phyloP scores from a whole-genome alignment of 1,140 invertebrate genomes.

The Vollenhovia emeryi region DNA sequence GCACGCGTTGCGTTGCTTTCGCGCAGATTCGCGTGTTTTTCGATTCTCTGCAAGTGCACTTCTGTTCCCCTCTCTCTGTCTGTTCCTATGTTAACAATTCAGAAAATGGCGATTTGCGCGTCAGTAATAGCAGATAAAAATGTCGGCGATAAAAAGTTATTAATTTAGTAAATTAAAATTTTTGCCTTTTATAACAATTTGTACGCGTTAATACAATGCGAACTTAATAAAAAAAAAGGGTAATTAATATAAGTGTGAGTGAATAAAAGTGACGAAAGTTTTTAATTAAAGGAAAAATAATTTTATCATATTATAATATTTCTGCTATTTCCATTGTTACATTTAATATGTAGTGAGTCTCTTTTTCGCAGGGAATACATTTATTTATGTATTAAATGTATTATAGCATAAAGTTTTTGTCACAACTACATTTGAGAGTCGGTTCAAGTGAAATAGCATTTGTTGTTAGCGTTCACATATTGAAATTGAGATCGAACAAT shows the following conservation, averaged over 20 bases:
- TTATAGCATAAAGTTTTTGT: neutral
- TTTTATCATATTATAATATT: neutral
- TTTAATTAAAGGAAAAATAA: neutral
- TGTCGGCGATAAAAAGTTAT: neutral
- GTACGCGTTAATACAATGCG: neutral
- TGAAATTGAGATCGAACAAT: neutral
- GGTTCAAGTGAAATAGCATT: slow-evolving; percentile 28
- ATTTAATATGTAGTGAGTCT: neutral
- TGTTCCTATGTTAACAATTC: slow-evolving; percentile 10
- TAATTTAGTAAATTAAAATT: neutral
- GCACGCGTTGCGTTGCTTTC: neutral
- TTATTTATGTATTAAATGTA: neutral
- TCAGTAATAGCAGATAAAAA: neutral
- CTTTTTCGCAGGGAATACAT: neutral
- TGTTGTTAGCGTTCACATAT: slow-evolving; percentile 20
- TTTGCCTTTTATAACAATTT: slow-evolving; percentile 7
- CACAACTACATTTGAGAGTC: neutral
- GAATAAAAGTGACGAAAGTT: slow-evolving; percentile 3
- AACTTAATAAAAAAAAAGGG: neutral
- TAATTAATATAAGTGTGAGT: neutral
- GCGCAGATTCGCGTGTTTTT: neutral
- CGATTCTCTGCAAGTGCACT: slow-evolving; percentile 3
- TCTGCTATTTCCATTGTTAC: neutral
- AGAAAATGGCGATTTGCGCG: slow-evolving; percentile 19
- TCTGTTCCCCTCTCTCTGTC: neutral